Evolutionary conservation across 2,888 invertebrate species (phyloP).

Genomic region (Lasioglossum morio): DNA sequence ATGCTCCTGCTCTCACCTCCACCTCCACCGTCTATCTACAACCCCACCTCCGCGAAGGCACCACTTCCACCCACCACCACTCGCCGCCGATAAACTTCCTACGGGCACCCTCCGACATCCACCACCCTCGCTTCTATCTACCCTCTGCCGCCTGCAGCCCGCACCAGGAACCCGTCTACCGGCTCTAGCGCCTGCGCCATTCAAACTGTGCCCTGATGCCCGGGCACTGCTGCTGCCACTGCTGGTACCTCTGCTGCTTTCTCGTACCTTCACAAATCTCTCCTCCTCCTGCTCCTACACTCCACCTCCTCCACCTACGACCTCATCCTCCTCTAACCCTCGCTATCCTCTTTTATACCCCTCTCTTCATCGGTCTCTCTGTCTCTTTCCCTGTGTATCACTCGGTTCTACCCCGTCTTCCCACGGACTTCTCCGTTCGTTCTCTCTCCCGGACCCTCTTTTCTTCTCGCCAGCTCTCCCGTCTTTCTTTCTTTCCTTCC

Average conservation of each 20-base stretch:
- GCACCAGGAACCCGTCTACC: constrained; percentile 70
- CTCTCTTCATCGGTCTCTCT: constrained; percentile 19
- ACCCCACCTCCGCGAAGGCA: constrained; percentile 56
- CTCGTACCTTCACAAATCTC: constrained; percentile 72
- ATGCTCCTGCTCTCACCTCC: constrained; percentile 70
- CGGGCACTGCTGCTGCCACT: constrained; percentile 78
- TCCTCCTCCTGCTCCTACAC: constrained; percentile 44
- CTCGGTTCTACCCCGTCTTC: not conserved
- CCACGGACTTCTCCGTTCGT: not conserved
- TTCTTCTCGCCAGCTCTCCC: not conserved
- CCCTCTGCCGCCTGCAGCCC: constrained; percentile 67
- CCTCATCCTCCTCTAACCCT: constrained; percentile 6
- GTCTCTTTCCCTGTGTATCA: not conserved
- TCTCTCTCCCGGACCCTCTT: not conserved
- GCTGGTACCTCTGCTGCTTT: constrained; percentile 71
- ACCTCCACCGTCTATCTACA: constrained; percentile 59
- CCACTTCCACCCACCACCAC: constrained; percentile 60
- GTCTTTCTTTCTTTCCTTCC: constrained; percentile 25
- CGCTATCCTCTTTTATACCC: constrained; percentile 29
- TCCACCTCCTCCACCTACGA: constrained; percentile 1
- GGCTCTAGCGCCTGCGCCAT: constrained; percentile 74
- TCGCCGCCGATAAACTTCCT: constrained; percentile 70
- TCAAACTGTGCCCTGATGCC: constrained; percentile 82
- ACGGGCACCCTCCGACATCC: constrained; percentile 64
- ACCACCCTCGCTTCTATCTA: constrained; percentile 48